Evolutionary conservation across 2,797 vertebrate genomes (phyloP), one percentile per base, ranked within the genome.

Genomic region (Delichon dasypus): DNA sequence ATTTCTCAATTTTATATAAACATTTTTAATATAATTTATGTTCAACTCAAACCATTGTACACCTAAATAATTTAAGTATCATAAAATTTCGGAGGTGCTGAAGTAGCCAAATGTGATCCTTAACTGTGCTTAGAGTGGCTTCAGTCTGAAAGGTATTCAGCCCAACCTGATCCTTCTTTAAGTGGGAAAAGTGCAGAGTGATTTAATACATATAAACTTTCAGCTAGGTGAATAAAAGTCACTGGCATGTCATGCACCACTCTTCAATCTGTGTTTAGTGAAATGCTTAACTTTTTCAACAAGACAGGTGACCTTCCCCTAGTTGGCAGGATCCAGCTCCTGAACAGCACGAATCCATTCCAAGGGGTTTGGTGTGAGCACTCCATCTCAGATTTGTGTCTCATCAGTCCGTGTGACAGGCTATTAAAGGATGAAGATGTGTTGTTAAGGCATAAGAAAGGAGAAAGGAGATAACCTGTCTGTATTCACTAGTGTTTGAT

Each of bases 191-290:
- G 29, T 61, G 27, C 13, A 32, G 22, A 48, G 76, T 32, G 36
- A 58, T 40, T 93, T 90, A 53, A 45, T 47, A 36, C 13, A 4
- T 23, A 65, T 48, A 67, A 57, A 58, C 29, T 32, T 78, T 42
- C 40, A 45, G 9, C 3, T 61, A 32, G n/a, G 22, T 68, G 9
- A 0, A 2, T 48, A 51, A 45, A 94, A 80, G 42, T 55, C 78
- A 66, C 32, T 3, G 0, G 5, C 3, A 0, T 77, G 30, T 45
- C 7, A 3, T 23, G 17, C 1, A 3, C 20, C 25, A 16, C 27
- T 77, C 78, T 85, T 66, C 67, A 45, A 48, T 53, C 32, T 2
- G 0, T 71, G 61, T 87, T 74, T 25, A 27, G 13, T 45, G 54
- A 72, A 70, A 66, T n/a, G 30, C 18, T 80, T 73, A 72, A 47